These are phyloP conservation scores for Shinisaurus crocodilurus DNA, from an alignment of 2,113 vertebrate species.

Conservation along the genomic window DNA sequence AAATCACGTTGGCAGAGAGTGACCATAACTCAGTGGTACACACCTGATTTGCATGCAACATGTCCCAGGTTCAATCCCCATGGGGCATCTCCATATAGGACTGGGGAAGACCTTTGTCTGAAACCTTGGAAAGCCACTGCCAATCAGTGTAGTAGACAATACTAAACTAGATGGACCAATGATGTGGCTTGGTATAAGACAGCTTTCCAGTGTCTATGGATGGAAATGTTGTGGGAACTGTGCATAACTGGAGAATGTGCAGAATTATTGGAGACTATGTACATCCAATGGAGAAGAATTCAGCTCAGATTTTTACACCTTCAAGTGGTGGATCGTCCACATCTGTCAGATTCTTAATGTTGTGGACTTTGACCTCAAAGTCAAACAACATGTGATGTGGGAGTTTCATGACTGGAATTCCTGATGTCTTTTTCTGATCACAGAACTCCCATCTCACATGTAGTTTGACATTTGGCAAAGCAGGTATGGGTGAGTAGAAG, in stretches of 20 bases:
- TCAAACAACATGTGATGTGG: no score
- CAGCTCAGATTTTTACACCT: not conserved
- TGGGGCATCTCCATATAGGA: no score
- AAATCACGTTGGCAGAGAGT: not conserved
- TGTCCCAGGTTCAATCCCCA: no score
- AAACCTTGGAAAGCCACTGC: not conserved
- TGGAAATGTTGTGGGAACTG: not conserved
- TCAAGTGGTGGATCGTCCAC: not conserved
- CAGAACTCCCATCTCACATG: no score
- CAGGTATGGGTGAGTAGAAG: not conserved
- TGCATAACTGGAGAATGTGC: not conserved
- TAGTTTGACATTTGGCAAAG: no score
- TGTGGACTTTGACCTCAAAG: not conserved
- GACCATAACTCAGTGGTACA: no score
- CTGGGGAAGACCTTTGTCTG: not conserved
- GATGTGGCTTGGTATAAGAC: no score
- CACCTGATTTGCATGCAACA: no score
- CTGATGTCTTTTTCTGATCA: no score
- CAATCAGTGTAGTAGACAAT: not conserved
- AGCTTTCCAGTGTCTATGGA: no score
- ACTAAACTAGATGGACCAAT: not conserved
- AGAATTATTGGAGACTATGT: not conserved
- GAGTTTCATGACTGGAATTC: no score
- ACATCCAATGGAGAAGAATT: not conserved
- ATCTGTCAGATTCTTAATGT: not conserved